A percentile compares a stretch with the other conserved stretches of the same genome.
Conservation (phyloP, 2,888 invertebrate genomes). For the Hyalella azteca region DNA sequence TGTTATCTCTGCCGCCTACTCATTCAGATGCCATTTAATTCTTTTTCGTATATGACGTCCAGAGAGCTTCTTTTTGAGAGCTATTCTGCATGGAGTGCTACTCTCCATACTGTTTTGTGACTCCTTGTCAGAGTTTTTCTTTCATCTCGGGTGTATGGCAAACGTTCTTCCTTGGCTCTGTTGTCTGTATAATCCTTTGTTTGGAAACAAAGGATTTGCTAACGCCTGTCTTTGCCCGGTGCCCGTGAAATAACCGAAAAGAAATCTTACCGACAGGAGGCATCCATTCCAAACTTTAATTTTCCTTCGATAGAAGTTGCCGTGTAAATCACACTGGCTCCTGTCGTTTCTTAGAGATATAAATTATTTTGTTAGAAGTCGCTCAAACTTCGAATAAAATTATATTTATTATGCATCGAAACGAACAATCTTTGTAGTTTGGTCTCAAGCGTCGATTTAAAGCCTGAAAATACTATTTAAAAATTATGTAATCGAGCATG, state of each 20-base stretch:
- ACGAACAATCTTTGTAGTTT: too few species aligned
- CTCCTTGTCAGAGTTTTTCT: constrained; percentile 5
- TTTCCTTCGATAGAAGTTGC: constrained; percentile 8
- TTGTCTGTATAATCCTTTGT: constrained; percentile 23
- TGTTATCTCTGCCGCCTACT: too few species aligned
- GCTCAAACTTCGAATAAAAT: neutral
- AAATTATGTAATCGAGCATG: too few species aligned
- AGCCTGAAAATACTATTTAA: too few species aligned
- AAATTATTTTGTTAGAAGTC: too few species aligned
- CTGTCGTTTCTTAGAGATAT: neutral
- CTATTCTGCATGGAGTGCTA: neutral
- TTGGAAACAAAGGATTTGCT: constrained; percentile 17
- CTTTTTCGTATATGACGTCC: neutral
- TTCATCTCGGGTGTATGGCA: constrained; percentile 24
- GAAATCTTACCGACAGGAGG: constrained; percentile 24
- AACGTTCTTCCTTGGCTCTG: constrained; percentile 14
- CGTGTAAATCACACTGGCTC: constrained; percentile 1
- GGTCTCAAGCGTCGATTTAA: too few species aligned
- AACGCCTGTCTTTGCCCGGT: constrained; percentile 4
- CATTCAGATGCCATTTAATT: neutral
- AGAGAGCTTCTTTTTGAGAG: neutral
- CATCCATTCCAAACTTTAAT: constrained; percentile 17
- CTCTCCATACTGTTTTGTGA: neutral
- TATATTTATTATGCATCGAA: constrained; percentile 21
- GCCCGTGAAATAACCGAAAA: constrained; percentile 19